Evolutionary conservation across 2,113 vertebrate species (phyloP).

Genomic region (Scytalopus superciliaris): DNA sequence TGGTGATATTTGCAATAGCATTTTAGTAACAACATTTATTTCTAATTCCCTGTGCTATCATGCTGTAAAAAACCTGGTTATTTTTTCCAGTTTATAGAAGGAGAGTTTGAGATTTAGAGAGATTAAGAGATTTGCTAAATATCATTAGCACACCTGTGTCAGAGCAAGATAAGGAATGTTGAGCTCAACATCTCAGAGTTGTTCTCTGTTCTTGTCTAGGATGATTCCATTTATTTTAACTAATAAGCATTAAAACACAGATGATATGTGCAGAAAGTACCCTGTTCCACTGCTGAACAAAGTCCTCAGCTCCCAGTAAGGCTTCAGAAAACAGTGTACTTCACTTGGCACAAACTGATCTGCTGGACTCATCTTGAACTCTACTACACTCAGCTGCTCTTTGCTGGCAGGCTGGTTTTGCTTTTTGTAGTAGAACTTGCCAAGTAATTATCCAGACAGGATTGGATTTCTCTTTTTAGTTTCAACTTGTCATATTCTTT

Average conservation of each 20-base stretch:
- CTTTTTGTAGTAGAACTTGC: background rate
- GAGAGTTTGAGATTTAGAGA: background rate
- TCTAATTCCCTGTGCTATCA: background rate
- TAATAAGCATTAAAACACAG: background rate
- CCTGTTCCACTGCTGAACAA: background rate
- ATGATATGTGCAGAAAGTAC: background rate
- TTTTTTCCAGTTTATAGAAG: background rate
- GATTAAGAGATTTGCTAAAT: background rate
- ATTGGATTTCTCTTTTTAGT: slow-evolving; percentile 47
- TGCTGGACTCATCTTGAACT: background rate
- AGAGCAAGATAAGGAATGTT: background rate
- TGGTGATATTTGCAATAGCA: background rate
- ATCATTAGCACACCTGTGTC: background rate
- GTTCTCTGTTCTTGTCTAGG: background rate
- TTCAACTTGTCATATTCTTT: slow-evolving; percentile 33
- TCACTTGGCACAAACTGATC: background rate
- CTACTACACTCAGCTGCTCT: background rate
- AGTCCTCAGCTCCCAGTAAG: background rate
- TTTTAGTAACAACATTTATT: background rate
- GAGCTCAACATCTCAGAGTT: background rate
- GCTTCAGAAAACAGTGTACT: background rate
- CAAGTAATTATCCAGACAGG: slow-evolving; percentile 45
- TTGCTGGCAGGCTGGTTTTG: background rate
- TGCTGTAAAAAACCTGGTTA: accelerated
- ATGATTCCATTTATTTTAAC: background rate